phyloP scores from a whole-genome alignment of 2,113 vertebrate genomes.

The Girardinichthys multiradiatus region DNA sequence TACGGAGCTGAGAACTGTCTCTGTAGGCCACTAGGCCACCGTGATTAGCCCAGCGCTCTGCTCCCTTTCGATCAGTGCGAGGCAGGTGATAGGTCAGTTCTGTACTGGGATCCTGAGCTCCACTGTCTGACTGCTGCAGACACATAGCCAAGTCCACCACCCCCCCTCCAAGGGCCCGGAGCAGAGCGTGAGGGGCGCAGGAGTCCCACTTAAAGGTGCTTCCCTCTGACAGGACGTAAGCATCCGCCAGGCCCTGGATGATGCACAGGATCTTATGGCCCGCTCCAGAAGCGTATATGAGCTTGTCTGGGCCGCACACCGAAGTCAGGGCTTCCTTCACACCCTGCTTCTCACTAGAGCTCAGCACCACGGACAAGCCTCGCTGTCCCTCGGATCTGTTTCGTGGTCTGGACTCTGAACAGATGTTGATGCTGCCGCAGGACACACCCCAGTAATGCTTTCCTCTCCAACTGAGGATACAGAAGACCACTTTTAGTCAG shows the following conservation, averaged over 20 bases:
- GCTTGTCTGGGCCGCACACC: constrained; percentile 60
- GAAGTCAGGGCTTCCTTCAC: constrained; percentile 72
- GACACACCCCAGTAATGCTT: constrained; percentile 83
- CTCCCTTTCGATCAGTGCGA: constrained; percentile 51
- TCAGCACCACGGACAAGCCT: constrained; percentile 77
- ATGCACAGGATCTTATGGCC: constrained; percentile 86
- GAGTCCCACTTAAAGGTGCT: constrained; percentile 86
- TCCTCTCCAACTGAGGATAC: constrained; percentile 78
- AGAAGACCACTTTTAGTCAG: not conserved
- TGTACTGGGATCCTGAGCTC: constrained; percentile 4
- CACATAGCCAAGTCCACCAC: constrained; percentile 68
- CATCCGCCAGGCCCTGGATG: constrained; percentile 78
- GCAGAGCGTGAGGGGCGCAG: constrained; percentile 81
- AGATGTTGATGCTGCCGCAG: constrained; percentile 54
- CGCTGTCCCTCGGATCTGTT: not conserved
- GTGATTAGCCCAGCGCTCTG: constrained; percentile 79
- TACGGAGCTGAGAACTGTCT: constrained; percentile 67
- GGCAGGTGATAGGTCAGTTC: constrained; percentile 81
- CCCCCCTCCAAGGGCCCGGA: constrained; percentile 81
- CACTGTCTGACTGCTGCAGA: constrained; percentile 43
- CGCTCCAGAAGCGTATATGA: constrained; percentile 79
- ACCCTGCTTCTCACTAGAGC: constrained; percentile 75
- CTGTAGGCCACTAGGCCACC: constrained; percentile 80
- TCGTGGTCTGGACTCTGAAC: constrained; percentile 62
- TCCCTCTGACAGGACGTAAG: constrained; percentile 82